These are phyloP conservation scores for Acanthoscelides obtectus DNA, from an alignment of 2,888 invertebrate species.

Conservation along the genomic window DNA sequence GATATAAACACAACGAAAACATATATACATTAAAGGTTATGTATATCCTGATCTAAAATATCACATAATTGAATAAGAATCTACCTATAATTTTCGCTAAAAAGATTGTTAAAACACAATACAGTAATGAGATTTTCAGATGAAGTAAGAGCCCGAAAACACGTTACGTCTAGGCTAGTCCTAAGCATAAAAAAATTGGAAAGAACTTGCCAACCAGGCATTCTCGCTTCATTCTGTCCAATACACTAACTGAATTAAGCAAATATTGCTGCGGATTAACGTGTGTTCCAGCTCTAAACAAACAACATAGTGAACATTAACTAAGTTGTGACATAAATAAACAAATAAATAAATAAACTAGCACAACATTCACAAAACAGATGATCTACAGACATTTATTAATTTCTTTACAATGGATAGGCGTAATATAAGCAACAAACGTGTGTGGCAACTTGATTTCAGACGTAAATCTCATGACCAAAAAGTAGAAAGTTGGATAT, in stretches of 20 bases:
- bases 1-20: slow-evolving; percentile 9
- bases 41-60: slow-evolving; percentile 13
- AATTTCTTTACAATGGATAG: not conserved
- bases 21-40: slow-evolving; percentile 9
- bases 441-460: not conserved
- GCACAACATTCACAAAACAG: not conserved
- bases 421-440: not conserved
- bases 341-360: not conserved
- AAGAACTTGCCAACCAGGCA: too few relatives aligned
- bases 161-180: too few relatives aligned
- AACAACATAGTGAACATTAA: not conserved
- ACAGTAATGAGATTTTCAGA: slow-evolving; percentile 12
- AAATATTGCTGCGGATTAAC: too few relatives aligned
- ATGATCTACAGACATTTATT: not conserved
- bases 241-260: too few relatives aligned
- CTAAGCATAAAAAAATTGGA: too few relatives aligned
- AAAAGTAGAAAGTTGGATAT: not conserved
- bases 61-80: slow-evolving; percentile 16
- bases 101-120: slow-evolving; percentile 13
- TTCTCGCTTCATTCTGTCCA: too few relatives aligned
- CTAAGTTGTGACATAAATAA: not conserved
- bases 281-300: too few relatives aligned
- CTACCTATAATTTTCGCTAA: slow-evolving; percentile 8
- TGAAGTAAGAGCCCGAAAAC: too few relatives aligned
- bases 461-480: not conserved